Evolutionary conservation across 2,888 invertebrate species (phyloP).

Genomic region (Luperina nickerlii): DNA sequence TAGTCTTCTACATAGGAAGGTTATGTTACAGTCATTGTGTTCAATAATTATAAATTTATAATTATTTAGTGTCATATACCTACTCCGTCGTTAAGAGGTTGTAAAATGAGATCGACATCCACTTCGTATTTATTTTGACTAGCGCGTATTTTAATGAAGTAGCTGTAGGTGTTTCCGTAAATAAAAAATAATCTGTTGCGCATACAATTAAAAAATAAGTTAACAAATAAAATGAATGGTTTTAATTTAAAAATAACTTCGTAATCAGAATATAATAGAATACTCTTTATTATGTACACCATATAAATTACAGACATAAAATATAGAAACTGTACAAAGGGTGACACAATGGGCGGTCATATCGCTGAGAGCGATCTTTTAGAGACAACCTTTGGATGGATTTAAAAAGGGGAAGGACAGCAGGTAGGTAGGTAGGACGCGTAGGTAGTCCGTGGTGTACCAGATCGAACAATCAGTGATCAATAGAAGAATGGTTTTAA

Average conservation of each 20-base stretch:
- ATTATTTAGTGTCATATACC: constrained; percentile 17
- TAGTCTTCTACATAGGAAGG: constrained; percentile 7
- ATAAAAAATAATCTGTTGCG: background rate
- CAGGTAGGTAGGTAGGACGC: too few relatives aligned
- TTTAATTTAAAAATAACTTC: background rate
- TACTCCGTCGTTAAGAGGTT: constrained; percentile 10
- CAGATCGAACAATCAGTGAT: constrained; percentile 4
- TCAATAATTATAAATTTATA: constrained; percentile 11
- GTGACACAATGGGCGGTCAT: too few relatives aligned
- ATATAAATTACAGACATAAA: too few relatives aligned
- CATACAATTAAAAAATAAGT: background rate
- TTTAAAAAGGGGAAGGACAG: too few relatives aligned
- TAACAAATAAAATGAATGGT: background rate
- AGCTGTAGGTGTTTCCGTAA: constrained; percentile 13
- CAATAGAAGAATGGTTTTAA: background rate
- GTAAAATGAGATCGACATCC: constrained; percentile 42
- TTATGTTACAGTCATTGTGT: constrained; percentile 32
- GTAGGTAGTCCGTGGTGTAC: too few relatives aligned
- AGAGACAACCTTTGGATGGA: too few relatives aligned
- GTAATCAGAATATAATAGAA: background rate
- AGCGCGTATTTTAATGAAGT: background rate
- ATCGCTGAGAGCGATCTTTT: too few relatives aligned
- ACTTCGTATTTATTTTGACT: constrained; percentile 16
- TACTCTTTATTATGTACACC: too few relatives aligned
- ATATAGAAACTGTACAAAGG: too few relatives aligned